phyloP scores from a whole-genome alignment of 2,888 invertebrate species.

The Drosophila falleni region DNA sequence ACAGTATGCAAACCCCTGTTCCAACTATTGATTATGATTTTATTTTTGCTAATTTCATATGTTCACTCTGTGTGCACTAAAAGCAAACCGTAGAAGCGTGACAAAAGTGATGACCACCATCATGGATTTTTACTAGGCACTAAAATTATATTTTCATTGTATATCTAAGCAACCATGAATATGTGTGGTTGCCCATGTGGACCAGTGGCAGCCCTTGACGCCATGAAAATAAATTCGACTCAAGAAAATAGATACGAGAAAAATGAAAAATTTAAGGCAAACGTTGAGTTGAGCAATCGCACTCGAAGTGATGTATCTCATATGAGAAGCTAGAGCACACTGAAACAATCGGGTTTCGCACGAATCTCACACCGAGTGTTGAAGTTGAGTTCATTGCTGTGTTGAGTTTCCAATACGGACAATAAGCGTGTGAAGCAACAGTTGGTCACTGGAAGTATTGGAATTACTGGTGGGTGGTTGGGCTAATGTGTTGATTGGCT shows the following conservation, averaged over 20 bases:
- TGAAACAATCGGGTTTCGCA: neutral
- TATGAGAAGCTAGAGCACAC: neutral
- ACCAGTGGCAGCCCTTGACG: slow-evolving; percentile 16
- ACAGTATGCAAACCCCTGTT: slow-evolving; percentile 40
- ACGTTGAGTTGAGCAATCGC: neutral
- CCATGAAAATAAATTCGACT: slow-evolving; percentile 47
- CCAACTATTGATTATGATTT: slow-evolving; percentile 43
- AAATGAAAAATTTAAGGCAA: neutral
- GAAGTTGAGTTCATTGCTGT: slow-evolving; percentile 14
- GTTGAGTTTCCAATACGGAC: slow-evolving; percentile 6
- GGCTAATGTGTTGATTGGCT: neutral
- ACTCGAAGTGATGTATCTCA: neutral
- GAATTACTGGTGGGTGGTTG: slow-evolving; percentile 2
- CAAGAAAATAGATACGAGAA: slow-evolving; percentile 1
- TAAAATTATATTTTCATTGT: slow-evolving; percentile 78
- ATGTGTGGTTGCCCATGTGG: slow-evolving; percentile 15
- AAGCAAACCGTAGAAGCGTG: slow-evolving; percentile 58
- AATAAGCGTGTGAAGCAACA: slow-evolving; percentile 5
- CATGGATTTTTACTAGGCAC: slow-evolving; percentile 74
- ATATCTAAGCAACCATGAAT: slow-evolving; percentile 35
- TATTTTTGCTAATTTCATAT: slow-evolving; percentile 14
- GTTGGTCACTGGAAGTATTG: slow-evolving; percentile 15
- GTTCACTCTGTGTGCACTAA: neutral
- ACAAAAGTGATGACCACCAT: slow-evolving; percentile 64
- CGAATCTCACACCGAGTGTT: neutral